Base-by-base conservation (phyloP, 2,797 vertebrate species). In the Choloepus didactylus region DNA sequence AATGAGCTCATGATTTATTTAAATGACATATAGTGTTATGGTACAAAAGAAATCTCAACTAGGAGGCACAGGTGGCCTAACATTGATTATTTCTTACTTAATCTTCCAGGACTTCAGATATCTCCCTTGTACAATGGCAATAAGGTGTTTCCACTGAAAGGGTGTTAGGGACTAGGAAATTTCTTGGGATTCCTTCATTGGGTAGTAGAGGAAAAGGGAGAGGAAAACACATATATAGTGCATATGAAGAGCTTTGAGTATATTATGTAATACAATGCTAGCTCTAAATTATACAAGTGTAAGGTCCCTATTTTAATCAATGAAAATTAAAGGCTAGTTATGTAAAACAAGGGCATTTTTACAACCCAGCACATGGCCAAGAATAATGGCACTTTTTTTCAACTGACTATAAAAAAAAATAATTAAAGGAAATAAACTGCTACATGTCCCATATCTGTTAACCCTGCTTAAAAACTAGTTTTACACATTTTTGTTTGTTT, bases 11-110 rank as follows among this genome's bases (percentile, higher is more conserved):
- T 85, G 41, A 46, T 70, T 67, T 1, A 86, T 41, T 90, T 76
- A 91, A 85, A 95, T 92, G 60, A 85, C 41, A 84, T 60, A 69
- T 87, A 95, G 25, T 73, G 66, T 60, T 76, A 90, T 3, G 31
- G 21, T 73, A 79, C 49, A 83, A 67, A 87, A 72, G 11, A 87
- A 54, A 88, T 72, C 3, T 88, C 38, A 90, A 80, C 27, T 70
- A 49, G 29, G 77, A 84, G 9, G 35, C 25, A 87, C 7, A 10
- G 15, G 9, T 79, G 12, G 84, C n/a, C 59, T 38, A 54, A 67
- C 10, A 62, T 75, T 79, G 60, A 87, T 89, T 60, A 60, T 70
- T 35, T 89, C 62, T 83, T 38, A n/a, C 27, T 94, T 44, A 67
- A 66, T 80, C 35, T 91, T 80, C 59, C 41, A 75, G 27, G 38